These are phyloP conservation scores for Anodontia alba DNA, from an alignment of 2,888 invertebrate genomes.

Conservation along the genomic window DNA sequence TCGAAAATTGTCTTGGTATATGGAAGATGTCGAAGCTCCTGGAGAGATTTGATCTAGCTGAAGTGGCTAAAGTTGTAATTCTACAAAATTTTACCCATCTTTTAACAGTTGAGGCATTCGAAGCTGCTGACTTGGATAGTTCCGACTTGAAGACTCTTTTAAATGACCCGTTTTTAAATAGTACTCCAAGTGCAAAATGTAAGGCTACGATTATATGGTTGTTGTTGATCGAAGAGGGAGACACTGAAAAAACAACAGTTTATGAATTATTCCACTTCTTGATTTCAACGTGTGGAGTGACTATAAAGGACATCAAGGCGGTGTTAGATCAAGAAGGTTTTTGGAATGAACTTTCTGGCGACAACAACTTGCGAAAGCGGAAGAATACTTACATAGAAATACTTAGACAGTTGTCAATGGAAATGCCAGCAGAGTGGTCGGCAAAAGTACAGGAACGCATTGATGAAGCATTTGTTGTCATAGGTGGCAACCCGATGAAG, in stretches of 20 bases:
- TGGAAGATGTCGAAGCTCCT: constrained; percentile 45
- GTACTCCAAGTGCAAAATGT: constrained; percentile 38
- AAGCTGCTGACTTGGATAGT: neutral
- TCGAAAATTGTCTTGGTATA: constrained; percentile 36
- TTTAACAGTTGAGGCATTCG: constrained; percentile 34
- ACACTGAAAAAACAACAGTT: neutral
- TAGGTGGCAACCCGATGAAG: constrained; percentile 24
- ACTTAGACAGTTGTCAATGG: neutral
- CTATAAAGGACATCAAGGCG: neutral
- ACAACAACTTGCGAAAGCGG: neutral
- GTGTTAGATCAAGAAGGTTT: neutral
- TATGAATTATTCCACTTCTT: neutral
- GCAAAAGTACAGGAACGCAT: neutral
- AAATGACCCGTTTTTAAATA: constrained; percentile 40
- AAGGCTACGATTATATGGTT: constrained; percentile 50
- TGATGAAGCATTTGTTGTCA: constrained; percentile 35
- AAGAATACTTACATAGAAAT: neutral
- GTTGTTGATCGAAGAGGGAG: constrained; percentile 13
- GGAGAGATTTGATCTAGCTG: constrained; percentile 34
- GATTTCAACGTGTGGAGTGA: neutral
- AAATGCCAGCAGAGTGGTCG: neutral
- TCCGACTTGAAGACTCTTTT: constrained; percentile 26
- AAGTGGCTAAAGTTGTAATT: constrained; percentile 40
- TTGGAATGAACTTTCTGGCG: neutral
- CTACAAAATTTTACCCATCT: constrained; percentile 39